Evolutionary conservation across 2,797 vertebrate genomes (phyloP).

Genomic region (Taenioides sp.): DNA sequence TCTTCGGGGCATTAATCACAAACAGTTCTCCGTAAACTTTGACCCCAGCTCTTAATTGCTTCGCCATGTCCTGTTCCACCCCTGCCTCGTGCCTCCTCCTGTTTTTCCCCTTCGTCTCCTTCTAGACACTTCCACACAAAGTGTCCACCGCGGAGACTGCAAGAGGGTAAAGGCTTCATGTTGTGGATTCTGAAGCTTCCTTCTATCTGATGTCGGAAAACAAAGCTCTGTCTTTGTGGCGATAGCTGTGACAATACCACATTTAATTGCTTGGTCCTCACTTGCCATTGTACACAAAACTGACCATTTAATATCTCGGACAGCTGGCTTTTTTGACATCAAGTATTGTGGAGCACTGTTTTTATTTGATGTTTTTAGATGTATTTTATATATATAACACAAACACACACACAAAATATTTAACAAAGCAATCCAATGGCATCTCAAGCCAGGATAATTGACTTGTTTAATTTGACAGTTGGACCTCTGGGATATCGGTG

Average conservation of each 20-base stretch:
- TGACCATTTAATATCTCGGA: not conserved
- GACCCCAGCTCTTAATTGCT: conserved; percentile 67
- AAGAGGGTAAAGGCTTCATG: not conserved
- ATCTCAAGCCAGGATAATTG: not conserved
- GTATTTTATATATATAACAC: no score
- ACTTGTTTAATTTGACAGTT: not conserved
- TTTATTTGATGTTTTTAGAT: not conserved
- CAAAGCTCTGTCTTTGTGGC: not conserved
- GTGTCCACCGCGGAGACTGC: conserved; percentile 3
- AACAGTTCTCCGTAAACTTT: conserved; percentile 39
- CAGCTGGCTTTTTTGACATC: not conserved
- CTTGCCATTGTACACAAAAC: not conserved
- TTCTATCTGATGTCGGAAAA: not conserved
- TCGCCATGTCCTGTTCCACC: conserved; percentile 41
- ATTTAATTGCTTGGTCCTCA: not conserved
- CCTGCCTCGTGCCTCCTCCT: conserved; percentile 25
- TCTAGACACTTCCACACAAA: conserved; percentile 2
- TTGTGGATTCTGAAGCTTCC: conserved; percentile 5
- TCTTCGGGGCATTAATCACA: conserved; percentile 55
- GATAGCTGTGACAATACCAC: not conserved
- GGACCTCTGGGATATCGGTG: not conserved
- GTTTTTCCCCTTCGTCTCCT: conserved; percentile 22
- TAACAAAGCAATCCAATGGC: not conserved
- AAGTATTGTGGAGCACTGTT: not conserved
- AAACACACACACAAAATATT: no score